phyloP scores from a whole-genome alignment of 1,140 invertebrate species.

The Heterodera carotae region DNA sequence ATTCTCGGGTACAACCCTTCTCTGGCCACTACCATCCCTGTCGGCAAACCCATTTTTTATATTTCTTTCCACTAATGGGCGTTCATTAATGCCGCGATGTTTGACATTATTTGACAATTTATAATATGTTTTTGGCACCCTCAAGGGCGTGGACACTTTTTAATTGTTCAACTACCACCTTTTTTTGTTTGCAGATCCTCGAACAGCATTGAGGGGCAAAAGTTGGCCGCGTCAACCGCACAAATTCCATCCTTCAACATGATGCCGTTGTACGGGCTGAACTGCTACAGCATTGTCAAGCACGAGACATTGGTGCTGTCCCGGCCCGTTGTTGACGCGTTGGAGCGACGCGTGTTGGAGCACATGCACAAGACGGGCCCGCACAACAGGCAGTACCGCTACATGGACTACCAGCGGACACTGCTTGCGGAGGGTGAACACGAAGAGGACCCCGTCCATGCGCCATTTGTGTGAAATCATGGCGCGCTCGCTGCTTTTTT shows the following conservation, averaged over 20 bases:
- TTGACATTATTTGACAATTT: too few species aligned
- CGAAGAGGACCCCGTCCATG: constrained; percentile 54
- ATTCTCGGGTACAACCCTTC: too few species aligned
- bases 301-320: constrained; percentile 91
- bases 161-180: neutral
- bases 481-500: constrained; percentile 4
- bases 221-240: constrained; percentile 72
- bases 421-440: constrained; percentile 56
- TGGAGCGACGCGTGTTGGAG: constrained; percentile 83
- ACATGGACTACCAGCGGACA: constrained; percentile 58
- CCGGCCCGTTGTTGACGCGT: constrained; percentile 77
- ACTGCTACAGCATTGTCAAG: constrained; percentile 85
- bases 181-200: constrained; percentile 30
- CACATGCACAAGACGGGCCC: constrained; percentile 74
- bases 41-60: too few species aligned
- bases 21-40: too few species aligned
- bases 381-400: constrained; percentile 56
- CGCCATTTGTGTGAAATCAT: constrained; percentile 56
- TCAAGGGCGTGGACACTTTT: too few species aligned
- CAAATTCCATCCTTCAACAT: constrained; percentile 80
- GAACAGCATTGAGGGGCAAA: constrained; percentile 37
- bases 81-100: too few species aligned
- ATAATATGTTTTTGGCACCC: too few species aligned
- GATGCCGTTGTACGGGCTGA: constrained; percentile 88
- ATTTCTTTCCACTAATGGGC: constrained; percentile 13